Conservation (phyloP, 2,113 vertebrate genomes). For the Lipotes vexillifer region DNA sequence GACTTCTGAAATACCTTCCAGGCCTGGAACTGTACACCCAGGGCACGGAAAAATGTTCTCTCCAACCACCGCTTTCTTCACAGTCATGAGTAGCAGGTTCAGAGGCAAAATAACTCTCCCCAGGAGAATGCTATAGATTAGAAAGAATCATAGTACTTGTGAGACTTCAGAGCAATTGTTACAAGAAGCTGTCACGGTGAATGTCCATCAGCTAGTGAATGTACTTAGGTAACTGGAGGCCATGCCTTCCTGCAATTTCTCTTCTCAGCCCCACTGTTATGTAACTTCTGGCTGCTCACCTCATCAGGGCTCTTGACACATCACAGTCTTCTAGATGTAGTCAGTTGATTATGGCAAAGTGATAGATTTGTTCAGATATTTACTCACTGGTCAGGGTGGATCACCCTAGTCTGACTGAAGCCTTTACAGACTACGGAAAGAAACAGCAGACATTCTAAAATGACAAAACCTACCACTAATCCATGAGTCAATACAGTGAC, state of each 20-base stretch:
- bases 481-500: rapidly evolving
- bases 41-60: rapidly evolving
- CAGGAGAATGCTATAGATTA: no score
- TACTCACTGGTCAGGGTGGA: no score
- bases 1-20: no score
- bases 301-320: not conserved
- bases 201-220: not conserved
- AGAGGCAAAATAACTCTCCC: not conserved
- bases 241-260: not conserved
- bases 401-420: not conserved
- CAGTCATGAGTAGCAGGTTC: not conserved
- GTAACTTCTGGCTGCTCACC: not conserved
- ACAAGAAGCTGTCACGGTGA: rapidly evolving
- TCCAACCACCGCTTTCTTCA: not conserved
- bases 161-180: not conserved
- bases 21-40: no score
- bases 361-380: not conserved
- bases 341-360: not conserved
- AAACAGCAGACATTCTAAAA: no score
- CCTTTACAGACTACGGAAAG: no score
- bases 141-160: rapidly evolving
- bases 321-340: rapidly evolving
- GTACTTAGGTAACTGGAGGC: not conserved
- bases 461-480: not conserved
- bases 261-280: rapidly evolving